Evolutionary conservation across 2,113 vertebrate genomes (phyloP).

Genomic region (Ictalurus furcatus): DNA sequence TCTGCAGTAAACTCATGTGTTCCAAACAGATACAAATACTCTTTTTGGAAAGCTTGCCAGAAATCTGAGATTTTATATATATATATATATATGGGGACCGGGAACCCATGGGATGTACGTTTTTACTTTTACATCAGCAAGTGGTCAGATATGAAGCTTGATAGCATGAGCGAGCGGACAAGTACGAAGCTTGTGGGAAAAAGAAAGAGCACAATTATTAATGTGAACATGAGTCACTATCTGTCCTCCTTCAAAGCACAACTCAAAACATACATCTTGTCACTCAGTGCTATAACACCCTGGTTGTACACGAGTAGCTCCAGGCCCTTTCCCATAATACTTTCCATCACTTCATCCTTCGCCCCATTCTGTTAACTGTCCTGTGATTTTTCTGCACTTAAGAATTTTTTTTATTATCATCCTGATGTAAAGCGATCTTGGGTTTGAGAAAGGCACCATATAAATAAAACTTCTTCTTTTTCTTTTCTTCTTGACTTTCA

Average conservation of each 20-base stretch:
- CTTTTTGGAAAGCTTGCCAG: background rate
- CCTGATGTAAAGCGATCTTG: too few relatives aligned
- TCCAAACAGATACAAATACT: background rate
- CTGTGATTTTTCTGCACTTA: too few relatives aligned
- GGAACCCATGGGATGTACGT: too few relatives aligned
- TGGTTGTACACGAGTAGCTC: background rate
- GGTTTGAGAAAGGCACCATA: too few relatives aligned
- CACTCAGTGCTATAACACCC: background rate
- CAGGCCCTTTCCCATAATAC: too few relatives aligned
- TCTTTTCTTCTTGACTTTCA: too few relatives aligned
- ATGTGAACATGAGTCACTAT: background rate
- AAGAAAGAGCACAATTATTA: background rate
- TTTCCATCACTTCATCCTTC: too few relatives aligned
- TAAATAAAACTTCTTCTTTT: too few relatives aligned
- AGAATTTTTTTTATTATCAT: too few relatives aligned
- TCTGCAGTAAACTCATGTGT: background rate
- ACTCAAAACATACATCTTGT: background rate
- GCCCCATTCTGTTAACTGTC: too few relatives aligned
- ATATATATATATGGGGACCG: background rate
- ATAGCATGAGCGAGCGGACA: background rate
- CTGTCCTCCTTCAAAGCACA: background rate
- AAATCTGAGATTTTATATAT: background rate
- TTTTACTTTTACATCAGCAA: background rate
- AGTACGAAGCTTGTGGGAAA: background rate
- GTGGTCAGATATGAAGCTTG: background rate